Conservation (phyloP, 2,888 invertebrate species). For the Silvanus unidentatus region DNA sequence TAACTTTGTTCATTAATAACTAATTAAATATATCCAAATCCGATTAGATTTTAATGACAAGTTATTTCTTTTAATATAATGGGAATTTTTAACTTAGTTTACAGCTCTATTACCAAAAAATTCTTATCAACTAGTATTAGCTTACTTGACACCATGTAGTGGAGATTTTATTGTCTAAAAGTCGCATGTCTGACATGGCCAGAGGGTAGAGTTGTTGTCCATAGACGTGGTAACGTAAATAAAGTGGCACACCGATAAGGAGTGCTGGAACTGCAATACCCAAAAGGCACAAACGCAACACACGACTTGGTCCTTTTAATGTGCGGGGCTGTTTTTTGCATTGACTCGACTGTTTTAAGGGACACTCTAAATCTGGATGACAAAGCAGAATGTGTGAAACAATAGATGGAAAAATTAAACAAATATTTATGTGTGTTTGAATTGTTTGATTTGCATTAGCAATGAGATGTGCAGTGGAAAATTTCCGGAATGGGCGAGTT, state of each 20-base stretch:
- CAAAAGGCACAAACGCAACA: conserved; percentile 57
- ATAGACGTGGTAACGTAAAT: conserved; percentile 65
- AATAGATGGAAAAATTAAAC: too few relatives aligned
- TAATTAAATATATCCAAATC: too few relatives aligned
- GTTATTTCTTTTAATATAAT: too few relatives aligned
- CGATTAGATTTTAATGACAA: too few relatives aligned
- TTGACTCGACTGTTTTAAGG: conserved; percentile 23
- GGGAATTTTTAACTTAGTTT: too few relatives aligned
- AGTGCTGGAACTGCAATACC: conserved; percentile 62
- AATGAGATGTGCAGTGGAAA: too few relatives aligned
- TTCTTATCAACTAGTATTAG: conserved; percentile 4
- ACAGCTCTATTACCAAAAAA: neutral
- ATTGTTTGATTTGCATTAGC: too few relatives aligned
- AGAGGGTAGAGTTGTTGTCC: conserved; percentile 66
- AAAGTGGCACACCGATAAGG: conserved; percentile 62
- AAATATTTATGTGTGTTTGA: too few relatives aligned
- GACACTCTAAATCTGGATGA: conserved; percentile 25
- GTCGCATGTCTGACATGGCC: conserved; percentile 69
- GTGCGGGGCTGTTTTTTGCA: conserved; percentile 24
- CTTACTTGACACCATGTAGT: conserved; percentile 76
- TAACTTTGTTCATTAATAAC: too few relatives aligned
- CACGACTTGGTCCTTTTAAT: conserved; percentile 52
- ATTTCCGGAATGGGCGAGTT: too few relatives aligned
- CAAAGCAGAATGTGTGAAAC: too few relatives aligned
- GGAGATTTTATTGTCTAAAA: conserved; percentile 67